phyloP scores from a whole-genome alignment of 2,888 invertebrate species.

The Sinodicranocentrus sp. region DNA sequence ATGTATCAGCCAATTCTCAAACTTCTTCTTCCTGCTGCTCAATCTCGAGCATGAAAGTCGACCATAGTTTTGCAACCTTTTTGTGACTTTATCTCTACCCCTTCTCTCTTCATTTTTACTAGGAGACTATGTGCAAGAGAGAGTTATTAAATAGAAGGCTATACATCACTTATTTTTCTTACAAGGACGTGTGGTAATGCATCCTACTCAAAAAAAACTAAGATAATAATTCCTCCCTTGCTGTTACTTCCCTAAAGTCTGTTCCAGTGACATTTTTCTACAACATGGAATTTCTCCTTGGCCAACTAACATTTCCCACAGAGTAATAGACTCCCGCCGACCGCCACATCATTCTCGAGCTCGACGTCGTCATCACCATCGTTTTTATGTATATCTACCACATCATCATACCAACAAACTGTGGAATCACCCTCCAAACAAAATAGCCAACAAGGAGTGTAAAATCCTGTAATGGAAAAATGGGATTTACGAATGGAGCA shows the following conservation, averaged over 20 bases:
- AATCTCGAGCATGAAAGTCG: conserved; percentile 35
- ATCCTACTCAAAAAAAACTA: background rate
- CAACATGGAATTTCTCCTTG: conserved; percentile 31
- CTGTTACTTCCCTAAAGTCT: no score
- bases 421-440: background rate
- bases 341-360: conserved; percentile 7
- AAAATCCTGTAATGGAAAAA: background rate
- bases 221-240: no score
- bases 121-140: no score
- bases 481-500: background rate
- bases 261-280: conserved; percentile 39
- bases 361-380: conserved; percentile 11
- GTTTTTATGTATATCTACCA: background rate
- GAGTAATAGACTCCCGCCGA: background rate
- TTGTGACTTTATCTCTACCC: background rate
- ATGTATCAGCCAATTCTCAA: conserved; percentile 53
- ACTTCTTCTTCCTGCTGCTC: conserved; percentile 30
- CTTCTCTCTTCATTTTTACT: no score
- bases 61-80: conserved; percentile 2
- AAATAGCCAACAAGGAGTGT: background rate
- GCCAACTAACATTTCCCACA: conserved; percentile 52
- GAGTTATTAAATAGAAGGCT: no score
- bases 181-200: background rate
- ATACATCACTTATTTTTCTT: no score
- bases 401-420: background rate